Conservation (phyloP, 1,140 invertebrate genomes). For the Frieseomelitta varia region DNA sequence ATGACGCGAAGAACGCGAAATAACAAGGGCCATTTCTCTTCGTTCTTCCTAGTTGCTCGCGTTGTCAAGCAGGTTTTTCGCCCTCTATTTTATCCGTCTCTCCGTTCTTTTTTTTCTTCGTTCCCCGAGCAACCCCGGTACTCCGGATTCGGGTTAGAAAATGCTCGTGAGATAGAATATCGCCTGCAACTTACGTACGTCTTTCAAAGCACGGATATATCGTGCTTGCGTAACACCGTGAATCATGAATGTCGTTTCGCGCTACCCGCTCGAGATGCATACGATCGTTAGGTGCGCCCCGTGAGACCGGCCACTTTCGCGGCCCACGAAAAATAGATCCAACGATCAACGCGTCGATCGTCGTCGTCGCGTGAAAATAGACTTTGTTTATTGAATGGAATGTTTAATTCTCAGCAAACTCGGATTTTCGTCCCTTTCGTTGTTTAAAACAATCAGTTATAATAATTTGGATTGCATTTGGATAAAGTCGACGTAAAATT, state of each 20-base stretch:
- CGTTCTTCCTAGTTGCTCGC: slow-evolving; percentile 18
- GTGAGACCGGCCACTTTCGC: not conserved
- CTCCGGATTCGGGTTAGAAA: not conserved
- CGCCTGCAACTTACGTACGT: slow-evolving; percentile 6
- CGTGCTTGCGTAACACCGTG: slow-evolving; percentile 28
- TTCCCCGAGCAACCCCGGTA: not conserved
- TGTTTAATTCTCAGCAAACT: too few relatives aligned
- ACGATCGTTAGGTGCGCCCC: not conserved
- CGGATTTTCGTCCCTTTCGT: too few relatives aligned
- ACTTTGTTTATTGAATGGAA: too few relatives aligned
- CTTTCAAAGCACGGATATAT: not conserved
- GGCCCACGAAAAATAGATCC: not conserved
- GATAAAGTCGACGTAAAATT: too few relatives aligned
- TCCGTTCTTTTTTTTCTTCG: too few relatives aligned
- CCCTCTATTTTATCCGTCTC: not conserved
- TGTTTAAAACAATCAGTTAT: too few relatives aligned
- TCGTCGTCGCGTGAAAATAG: too few relatives aligned
- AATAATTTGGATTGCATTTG: too few relatives aligned
- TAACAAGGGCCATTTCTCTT: slow-evolving; percentile 44
- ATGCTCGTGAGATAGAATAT: slow-evolving; percentile 7
- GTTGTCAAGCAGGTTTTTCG: not conserved
- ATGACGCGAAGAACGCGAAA: slow-evolving; percentile 20
- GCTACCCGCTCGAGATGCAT: not conserved
- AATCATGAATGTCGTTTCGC: slow-evolving; percentile 24
- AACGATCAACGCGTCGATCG: not conserved